phyloP scores from a whole-genome alignment of 2,113 vertebrate species.

The Petroica traversi region DNA sequence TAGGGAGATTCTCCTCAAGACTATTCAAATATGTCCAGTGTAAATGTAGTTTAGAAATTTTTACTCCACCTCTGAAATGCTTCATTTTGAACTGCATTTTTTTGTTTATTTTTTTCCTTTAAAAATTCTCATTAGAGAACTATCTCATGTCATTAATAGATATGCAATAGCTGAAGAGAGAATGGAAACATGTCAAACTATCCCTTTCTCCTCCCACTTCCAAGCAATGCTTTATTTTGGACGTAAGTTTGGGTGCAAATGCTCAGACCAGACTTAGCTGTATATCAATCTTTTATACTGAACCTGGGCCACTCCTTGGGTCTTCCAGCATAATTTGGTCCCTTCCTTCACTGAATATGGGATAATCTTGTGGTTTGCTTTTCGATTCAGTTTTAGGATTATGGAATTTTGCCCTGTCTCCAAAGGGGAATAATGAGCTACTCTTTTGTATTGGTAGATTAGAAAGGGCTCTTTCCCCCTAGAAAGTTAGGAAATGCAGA shows the following conservation, averaged over 20 bases:
- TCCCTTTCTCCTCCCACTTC: not conserved
- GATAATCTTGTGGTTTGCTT: not conserved
- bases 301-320: not conserved
- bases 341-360: not conserved
- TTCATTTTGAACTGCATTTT: not conserved
- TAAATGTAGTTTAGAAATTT: not conserved
- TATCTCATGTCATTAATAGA: too few species aligned
- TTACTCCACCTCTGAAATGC: not conserved
- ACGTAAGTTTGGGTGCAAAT: not conserved
- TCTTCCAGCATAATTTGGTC: not conserved
- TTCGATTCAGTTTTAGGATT: not conserved
- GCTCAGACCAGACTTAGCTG: fast-evolving
- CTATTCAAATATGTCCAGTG: not conserved
- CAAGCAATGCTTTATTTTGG: not conserved
- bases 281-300: not conserved
- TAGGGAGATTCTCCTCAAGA: not conserved
- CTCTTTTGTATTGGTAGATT: not conserved
- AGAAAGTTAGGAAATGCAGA: not conserved
- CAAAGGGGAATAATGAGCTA: not conserved
- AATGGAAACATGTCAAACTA: not conserved
- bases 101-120: too few species aligned
- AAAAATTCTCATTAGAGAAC: not conserved
- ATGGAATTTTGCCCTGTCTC: not conserved
- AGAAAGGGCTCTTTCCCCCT: not conserved
- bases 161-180: not conserved